phyloP scores from a whole-genome alignment of 2,113 vertebrate genomes.

The Chloebia gouldiae region DNA sequence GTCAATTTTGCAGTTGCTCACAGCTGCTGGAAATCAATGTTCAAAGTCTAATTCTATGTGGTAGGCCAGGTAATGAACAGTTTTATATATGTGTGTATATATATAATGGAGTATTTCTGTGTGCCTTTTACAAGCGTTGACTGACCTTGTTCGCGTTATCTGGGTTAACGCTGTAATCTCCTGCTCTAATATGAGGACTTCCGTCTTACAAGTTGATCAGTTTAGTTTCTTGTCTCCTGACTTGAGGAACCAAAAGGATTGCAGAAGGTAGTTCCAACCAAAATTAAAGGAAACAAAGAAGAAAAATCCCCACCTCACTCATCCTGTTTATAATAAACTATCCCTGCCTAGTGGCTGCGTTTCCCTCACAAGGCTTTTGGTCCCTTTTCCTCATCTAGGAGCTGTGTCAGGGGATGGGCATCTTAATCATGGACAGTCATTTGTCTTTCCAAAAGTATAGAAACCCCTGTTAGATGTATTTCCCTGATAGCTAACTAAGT shows the following conservation, averaged over 20 bases:
- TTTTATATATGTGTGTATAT: neutral
- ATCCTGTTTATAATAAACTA: neutral
- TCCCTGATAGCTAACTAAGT: neutral
- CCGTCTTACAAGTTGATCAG: slow-evolving; percentile 34
- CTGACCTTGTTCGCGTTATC: slow-evolving; percentile 52
- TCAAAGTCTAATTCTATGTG: slow-evolving; percentile 11
- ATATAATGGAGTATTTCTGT: neutral
- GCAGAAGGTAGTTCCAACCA: neutral
- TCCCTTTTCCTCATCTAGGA: neutral
- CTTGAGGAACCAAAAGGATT: neutral
- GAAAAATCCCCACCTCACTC: fast-evolving
- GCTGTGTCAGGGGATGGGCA: neutral
- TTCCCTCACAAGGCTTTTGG: neutral
- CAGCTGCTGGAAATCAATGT: neutral
- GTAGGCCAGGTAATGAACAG: slow-evolving; percentile 4
- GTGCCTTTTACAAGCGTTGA: neutral
- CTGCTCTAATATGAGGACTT: slow-evolving; percentile 15
- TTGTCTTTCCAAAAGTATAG: neutral
- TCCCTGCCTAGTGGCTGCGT: neutral
- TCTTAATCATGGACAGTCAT: neutral
- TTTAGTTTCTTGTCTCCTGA: slow-evolving; percentile 29
- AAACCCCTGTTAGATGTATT: neutral
- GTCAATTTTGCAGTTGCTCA: neutral
- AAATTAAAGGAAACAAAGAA: neutral
- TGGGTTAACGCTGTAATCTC: slow-evolving; percentile 47